These are phyloP conservation scores for Emydocephalus ijimae DNA, from an alignment of 2,113 vertebrate species.

Conservation along the genomic window DNA sequence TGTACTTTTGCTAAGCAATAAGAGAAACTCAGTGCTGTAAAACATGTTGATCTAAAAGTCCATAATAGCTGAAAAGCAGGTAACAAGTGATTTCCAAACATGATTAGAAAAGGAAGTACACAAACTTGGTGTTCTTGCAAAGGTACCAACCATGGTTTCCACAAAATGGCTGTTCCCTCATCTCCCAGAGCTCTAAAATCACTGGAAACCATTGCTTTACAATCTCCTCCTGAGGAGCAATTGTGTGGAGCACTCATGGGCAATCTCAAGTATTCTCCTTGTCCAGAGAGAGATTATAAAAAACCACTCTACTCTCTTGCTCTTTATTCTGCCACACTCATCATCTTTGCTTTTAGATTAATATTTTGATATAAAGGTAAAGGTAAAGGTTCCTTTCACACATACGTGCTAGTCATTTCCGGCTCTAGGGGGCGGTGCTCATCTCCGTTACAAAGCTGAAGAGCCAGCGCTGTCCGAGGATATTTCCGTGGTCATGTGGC, in stretches of 20 bases:
- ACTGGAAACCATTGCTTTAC: neutral
- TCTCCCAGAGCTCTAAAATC: neutral
- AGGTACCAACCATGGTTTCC: neutral
- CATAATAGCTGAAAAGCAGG: neutral
- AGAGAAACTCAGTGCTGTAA: neutral
- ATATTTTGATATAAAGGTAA: too few relatives aligned
- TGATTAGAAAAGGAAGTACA: neutral
- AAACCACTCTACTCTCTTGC: neutral
- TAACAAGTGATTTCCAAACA: neutral
- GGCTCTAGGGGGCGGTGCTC: too few relatives aligned
- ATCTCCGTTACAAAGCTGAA: too few relatives aligned
- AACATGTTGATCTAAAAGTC: neutral
- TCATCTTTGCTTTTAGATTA: neutral
- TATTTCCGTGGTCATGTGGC: too few relatives aligned
- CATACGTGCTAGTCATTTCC: too few relatives aligned
- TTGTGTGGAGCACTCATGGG: neutral
- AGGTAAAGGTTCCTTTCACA: too few relatives aligned
- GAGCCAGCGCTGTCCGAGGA: too few relatives aligned
- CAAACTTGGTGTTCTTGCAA: neutral
- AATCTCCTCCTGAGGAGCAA: neutral
- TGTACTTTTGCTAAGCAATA: neutral
- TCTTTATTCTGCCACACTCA: neutral
- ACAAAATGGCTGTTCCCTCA: neutral
- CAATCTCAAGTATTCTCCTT: neutral
- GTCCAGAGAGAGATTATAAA: neutral